A percentile compares a stretch with the other conserved stretches of the same genome.
Evolutionary conservation across 2,113 vertebrate genomes (phyloP).

Genomic region (Pogonocichla stellata): DNA sequence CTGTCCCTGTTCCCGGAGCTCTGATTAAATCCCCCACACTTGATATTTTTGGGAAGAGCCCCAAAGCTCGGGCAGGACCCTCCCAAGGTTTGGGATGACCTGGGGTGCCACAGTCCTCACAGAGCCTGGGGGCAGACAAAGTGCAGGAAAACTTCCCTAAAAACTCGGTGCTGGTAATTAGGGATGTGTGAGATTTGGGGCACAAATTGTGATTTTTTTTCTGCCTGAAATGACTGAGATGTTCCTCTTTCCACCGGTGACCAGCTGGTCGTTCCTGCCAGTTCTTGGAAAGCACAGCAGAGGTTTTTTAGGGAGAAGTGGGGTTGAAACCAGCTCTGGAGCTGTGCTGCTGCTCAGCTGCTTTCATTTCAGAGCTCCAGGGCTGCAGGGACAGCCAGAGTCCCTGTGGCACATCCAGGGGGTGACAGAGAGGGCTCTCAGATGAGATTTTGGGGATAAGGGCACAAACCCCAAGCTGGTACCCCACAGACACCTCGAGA

Average conservation of each 20-base stretch:
- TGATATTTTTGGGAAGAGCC: fast-evolving
- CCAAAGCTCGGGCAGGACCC: background rate
- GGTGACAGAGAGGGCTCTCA: background rate
- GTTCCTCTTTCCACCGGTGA: fast-evolving
- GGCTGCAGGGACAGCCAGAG: background rate
- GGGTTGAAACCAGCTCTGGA: fast-evolving
- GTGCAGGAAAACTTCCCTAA: fast-evolving
- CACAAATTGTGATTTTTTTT: fast-evolving
- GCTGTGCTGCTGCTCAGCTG: background rate
- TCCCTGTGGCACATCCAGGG: background rate
- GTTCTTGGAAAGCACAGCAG: fast-evolving
- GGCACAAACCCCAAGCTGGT: fast-evolving
- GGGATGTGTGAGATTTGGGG: fast-evolving
- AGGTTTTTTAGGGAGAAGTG: background rate
- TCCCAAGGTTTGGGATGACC: background rate
- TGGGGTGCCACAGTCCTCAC: fast-evolving
- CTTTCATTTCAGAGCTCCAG: background rate
- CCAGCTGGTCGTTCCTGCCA: fast-evolving
- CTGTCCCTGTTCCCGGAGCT: fast-evolving
- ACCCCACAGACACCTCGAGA: fast-evolving
- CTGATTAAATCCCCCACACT: fast-evolving
- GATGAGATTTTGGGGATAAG: background rate
- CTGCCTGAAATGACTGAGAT: background rate
- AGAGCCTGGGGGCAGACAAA: background rate
- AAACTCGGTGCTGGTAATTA: fast-evolving